These are phyloP conservation scores for Papilio xuthus DNA, from an alignment of 1,140 invertebrate genomes.

Conservation along the genomic window DNA sequence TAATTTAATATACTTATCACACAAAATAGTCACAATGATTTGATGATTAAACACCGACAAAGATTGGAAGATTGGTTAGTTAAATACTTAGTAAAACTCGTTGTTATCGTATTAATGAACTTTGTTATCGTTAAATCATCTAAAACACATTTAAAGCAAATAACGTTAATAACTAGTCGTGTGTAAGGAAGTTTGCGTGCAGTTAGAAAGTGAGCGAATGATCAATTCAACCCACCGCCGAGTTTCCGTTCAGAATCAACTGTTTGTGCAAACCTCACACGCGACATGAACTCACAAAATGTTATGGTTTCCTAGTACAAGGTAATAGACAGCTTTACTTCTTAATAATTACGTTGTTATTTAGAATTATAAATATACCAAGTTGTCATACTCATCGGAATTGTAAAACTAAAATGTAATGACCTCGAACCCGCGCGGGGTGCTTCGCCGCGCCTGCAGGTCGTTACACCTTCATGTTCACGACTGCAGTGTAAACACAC, in stretches of 20 bases:
- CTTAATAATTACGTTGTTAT: background rate
- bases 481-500: background rate
- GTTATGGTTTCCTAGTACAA: background rate
- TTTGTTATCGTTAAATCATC: background rate
- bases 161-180: background rate
- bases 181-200: slow-evolving; percentile 17
- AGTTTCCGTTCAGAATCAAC: background rate
- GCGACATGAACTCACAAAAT: background rate
- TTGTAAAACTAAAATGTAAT: background rate
- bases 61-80: too few species aligned
- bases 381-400: background rate
- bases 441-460: background rate
- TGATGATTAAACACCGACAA: too few species aligned
- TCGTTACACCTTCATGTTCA: slow-evolving; percentile 15
- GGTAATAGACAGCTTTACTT: too few species aligned
- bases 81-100: too few species aligned
- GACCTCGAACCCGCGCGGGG: background rate
- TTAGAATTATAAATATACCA: background rate
- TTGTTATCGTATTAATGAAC: too few species aligned
- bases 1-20: too few species aligned
- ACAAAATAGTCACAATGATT: too few species aligned
- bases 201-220: slow-evolving; percentile 23
- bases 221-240: background rate
- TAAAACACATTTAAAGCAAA: background rate
- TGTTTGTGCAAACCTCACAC: slow-evolving; percentile 4